Evolutionary conservation across 2,797 vertebrate species (phyloP), one percentile per base, ranked within the genome.

Genomic region (Melanotaenia pygmaea): DNA sequence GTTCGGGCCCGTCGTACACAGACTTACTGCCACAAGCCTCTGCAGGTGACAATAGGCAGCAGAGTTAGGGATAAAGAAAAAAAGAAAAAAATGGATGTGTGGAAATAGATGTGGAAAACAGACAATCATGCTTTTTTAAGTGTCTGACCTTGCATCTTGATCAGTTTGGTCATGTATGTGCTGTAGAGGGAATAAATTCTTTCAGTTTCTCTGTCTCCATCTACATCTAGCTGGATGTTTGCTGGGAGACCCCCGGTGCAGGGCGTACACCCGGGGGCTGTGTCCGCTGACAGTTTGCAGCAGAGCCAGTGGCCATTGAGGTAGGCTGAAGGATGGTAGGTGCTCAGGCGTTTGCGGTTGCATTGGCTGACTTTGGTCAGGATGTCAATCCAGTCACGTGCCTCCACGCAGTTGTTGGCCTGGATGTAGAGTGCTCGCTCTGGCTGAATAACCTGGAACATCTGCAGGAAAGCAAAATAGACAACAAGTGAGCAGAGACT

Each of bases 391-490:
- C 98, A 99, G 91, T 98, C 97, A 22, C 96, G 97, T 0, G 98
- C 98, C 88, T 99, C 98, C n/a, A 99, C 98, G 1, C 98, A 99
- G 82, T 99, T 99, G 91, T 96, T 99, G 88, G 98, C 98, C 92
- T 99, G 98, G 82, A 99, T 98, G 90, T 99, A 99, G 30, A 99
- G 91, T 0, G 97, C 97, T 22, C 98, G 95, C 92, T 99, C 97
- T 1, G 97, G 98, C 87, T 99, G 98, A 79, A 99, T 97, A 14
- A 99, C 98, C 91, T 99, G 98, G 89, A 99, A 99, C 98, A 99
- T 99, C 98, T 99, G 90, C 18, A 58, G 58, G 53, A 56, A 22
- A 35, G 40, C 2, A 50, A 58, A 64, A 22, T 5, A n/a, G 22
- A 54, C 11, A 38, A 32, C 8, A 62, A 43, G 59, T 26, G 43